phyloP scores from a whole-genome alignment of 2,888 invertebrate species.

The Drosophila rubida region DNA sequence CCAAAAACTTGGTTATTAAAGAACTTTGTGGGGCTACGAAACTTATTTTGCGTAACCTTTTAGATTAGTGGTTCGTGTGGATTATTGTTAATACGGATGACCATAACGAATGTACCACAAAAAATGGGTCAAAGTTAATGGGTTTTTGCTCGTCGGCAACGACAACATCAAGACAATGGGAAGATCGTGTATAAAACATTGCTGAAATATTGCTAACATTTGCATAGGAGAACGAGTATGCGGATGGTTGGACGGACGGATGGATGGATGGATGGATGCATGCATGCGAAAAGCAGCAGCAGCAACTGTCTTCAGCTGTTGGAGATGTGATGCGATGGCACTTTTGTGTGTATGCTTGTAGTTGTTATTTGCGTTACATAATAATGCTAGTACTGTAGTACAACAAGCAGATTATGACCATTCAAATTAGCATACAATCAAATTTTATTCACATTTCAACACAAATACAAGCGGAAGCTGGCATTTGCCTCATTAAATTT shows the following conservation, averaged over 20 bases:
- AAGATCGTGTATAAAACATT: neutral
- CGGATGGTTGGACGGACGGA: neutral
- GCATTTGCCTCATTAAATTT: conserved; percentile 63
- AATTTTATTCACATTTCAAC: conserved; percentile 69
- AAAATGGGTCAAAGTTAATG: conserved; percentile 60
- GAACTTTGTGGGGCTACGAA: neutral
- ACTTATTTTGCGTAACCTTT: neutral
- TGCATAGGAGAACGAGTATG: neutral
- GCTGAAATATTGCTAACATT: conserved; percentile 11
- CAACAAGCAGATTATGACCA: conserved; percentile 29
- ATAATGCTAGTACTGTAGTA: conserved; percentile 11
- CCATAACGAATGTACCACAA: conserved; percentile 11
- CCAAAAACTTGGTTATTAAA: neutral
- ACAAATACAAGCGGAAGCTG: conserved; percentile 70
- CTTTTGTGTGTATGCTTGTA: conserved; percentile 18
- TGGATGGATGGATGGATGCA: conserved; percentile 6
- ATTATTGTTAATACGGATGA: conserved; percentile 23
- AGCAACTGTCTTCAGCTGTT: conserved; percentile 6
- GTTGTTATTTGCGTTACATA: conserved; percentile 54
- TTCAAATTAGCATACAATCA: conserved; percentile 76
- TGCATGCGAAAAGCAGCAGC: conserved; percentile 8
- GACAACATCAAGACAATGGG: conserved; percentile 18
- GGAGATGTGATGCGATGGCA: conserved; percentile 12
- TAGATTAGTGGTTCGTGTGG: neutral
- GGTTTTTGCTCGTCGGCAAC: conserved; percentile 34